Conservation (phyloP, 2,113 vertebrate genomes). For the Capreolus pygargus region DNA sequence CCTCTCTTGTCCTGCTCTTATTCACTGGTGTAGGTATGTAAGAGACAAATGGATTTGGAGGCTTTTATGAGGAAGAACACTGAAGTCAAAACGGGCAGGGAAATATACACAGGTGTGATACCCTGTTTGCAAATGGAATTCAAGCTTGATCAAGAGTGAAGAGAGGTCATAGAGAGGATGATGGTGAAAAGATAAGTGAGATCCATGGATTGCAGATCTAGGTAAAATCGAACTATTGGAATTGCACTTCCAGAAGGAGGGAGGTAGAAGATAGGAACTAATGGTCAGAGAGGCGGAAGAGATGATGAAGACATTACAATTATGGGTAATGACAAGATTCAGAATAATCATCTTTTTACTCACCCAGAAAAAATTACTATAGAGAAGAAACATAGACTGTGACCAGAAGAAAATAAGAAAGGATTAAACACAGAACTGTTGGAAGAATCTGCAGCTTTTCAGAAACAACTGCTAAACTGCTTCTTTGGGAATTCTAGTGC, state of each 20-base stretch:
- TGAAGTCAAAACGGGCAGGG: neutral
- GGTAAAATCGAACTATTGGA: neutral
- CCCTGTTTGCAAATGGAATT: neutral
- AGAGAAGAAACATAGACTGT: neutral
- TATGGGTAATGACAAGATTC: neutral
- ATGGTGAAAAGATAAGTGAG: neutral
- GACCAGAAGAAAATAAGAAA: neutral
- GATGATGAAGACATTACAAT: neutral
- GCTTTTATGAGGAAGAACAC: neutral
- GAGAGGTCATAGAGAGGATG: neutral
- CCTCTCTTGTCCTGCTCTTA: neutral
- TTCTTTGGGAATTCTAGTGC: neutral
- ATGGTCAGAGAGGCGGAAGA: neutral
- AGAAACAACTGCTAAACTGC: neutral
- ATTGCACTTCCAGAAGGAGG: neutral
- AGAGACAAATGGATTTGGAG: neutral
- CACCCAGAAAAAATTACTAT: neutral
- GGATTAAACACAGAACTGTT: neutral
- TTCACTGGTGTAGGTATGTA: neutral
- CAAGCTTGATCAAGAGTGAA: neutral
- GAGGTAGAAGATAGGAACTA: neutral
- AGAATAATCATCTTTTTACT: neutral
- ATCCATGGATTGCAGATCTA: neutral
- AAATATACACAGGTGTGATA: neutral
- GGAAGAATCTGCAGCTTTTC: neutral